Evolutionary conservation across 1,140 invertebrate species (phyloP).

Genomic region (Papilio polyxenes): DNA sequence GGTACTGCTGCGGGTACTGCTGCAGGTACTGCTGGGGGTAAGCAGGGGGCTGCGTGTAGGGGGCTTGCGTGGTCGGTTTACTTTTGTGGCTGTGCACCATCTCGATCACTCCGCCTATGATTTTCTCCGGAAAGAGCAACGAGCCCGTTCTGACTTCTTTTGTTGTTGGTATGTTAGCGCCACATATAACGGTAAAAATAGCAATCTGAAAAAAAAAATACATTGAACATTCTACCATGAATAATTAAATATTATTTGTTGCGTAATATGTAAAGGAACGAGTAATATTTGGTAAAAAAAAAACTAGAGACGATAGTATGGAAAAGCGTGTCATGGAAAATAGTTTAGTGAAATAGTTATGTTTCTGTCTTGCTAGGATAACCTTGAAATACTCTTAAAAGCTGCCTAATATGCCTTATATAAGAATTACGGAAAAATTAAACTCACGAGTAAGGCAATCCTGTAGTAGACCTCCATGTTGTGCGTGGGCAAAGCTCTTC

Average conservation of each 20-base stretch:
- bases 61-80: conserved; percentile 53
- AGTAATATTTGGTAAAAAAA: background rate
- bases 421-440: background rate
- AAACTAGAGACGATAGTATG: background rate
- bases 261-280: too few species aligned
- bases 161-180: conserved; percentile 43
- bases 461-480: conserved; percentile 53
- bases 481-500: conserved; percentile 39
- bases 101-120: conserved; percentile 72
- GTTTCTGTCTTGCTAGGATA: too few species aligned
- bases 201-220: conserved; percentile 17
- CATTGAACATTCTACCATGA: background rate
- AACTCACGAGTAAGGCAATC: conserved; percentile 58
- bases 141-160: conserved; percentile 58
- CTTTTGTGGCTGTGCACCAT: conserved; percentile 72
- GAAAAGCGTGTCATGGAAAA: background rate
- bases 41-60: conserved; percentile 46
- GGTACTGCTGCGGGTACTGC: conserved; percentile 56
- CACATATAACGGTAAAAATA: background rate
- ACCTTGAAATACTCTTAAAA: too few species aligned
- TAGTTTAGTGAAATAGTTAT: too few species aligned
- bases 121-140: conserved; percentile 68
- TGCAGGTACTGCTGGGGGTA: conserved; percentile 55
- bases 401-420: background rate
- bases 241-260: background rate